A percentile compares a stretch with the other conserved stretches of the same genome.
phyloP scores from a whole-genome alignment of 2,888 invertebrate genomes.

The Brachyptera putata region DNA sequence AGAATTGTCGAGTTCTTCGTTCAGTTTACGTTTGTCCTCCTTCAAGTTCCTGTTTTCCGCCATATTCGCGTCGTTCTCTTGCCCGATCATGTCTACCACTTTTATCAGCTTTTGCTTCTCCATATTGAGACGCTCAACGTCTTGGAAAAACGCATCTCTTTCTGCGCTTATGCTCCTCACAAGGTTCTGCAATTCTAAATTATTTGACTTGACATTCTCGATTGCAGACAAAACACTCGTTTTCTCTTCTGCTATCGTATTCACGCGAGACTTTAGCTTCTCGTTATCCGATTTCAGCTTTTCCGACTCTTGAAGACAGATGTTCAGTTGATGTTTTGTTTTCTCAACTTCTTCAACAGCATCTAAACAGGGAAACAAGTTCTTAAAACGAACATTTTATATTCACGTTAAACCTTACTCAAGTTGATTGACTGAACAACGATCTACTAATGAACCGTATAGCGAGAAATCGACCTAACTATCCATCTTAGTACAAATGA shows the following conservation, averaged over 20 bases:
- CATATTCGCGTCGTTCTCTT: conserved; percentile 6
- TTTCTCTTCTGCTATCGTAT: conserved; percentile 24
- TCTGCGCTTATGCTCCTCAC: conserved; percentile 26
- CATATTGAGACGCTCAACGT: conserved; percentile 10
- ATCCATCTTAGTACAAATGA: too few relatives aligned
- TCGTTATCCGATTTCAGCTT: conserved; percentile 15
- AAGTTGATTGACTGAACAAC: too few relatives aligned
- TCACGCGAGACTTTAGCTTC: conserved; percentile 5
- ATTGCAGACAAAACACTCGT: conserved; percentile 25
- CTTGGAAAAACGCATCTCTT: conserved; percentile 25
- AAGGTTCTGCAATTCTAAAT: conserved; percentile 27
- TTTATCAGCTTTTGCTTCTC: conserved; percentile 25
- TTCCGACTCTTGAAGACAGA: conserved; percentile 16
- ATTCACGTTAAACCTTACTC: too few relatives aligned
- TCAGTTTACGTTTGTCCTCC: conserved; percentile 26
- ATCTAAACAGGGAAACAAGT: conserved; percentile 2
- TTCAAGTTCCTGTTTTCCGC: conserved; percentile 25
- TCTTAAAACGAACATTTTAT: neutral
- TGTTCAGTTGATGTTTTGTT: conserved; percentile 18
- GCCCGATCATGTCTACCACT: conserved; percentile 12
- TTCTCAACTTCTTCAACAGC: conserved; percentile 16
- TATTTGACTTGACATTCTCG: conserved; percentile 29
- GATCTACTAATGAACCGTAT: too few relatives aligned
- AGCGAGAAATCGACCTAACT: too few relatives aligned
- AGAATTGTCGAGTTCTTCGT: conserved; percentile 20